Evolutionary conservation across 2,113 vertebrate species (phyloP), one percentile per base, ranked within the genome.

Genomic region (Dissostichus mawsoni): DNA sequence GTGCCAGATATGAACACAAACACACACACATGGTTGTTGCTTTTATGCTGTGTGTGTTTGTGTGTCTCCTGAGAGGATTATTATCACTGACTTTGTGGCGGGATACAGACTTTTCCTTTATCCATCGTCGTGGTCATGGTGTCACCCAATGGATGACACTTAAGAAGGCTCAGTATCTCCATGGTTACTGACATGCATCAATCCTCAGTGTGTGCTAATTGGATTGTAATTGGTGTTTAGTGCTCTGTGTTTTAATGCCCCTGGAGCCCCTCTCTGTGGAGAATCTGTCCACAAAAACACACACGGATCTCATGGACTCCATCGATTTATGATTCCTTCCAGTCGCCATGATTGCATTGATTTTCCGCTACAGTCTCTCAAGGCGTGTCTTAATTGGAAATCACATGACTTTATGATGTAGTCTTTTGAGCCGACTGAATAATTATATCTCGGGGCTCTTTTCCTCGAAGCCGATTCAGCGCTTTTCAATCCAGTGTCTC

Each of bases 211-310:
- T 57, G 78, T 4, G 9, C 52, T 90, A 89, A 91, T 88, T 79
- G 88, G 83, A 75, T 80, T 76, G 69, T 90, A 92, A 92, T 90
- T 88, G 76, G 64, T 61, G 74, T 78, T 89, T 92, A 89, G 89
- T 77, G 73, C 81, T 69, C 36, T 82, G 55, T 80, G 78, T 48
- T 69, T 77, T 80, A 44, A 80, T 75, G 70, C 56, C 16, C 10
- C 36, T 56, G 69, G 69, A 80, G 58, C 50, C 20, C 82, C 84
- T 77, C 25, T 29, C 25, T 29, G 25, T 29, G 3, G 25, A 29
- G 25, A 29, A 29, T 29, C 25, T 29, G 25, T 3, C 25, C 25
- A 29, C 25, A 29, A 29, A 29, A 29, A 29, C 25, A 25, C 25
- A 25, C 25, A 84, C 10, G 5, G 59, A 72, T 69, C 71, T 64